Percentiles rank a stretch among this genome's conserved stretches.
Evolutionary conservation across 2,797 vertebrate genomes (phyloP).

Genomic region (Luscinia megarhynchos): DNA sequence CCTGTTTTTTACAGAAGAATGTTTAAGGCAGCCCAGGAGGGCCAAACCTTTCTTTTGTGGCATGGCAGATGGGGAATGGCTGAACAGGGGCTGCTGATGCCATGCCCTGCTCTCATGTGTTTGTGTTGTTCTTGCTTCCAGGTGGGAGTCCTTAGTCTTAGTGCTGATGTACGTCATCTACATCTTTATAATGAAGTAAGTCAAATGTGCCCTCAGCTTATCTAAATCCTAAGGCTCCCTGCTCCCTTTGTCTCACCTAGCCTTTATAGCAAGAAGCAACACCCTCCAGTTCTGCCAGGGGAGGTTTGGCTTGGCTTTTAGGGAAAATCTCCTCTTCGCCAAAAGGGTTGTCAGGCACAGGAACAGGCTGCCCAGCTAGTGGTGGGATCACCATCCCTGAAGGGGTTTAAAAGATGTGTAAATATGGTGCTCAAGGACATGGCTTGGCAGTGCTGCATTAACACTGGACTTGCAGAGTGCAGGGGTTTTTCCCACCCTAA

Average conservation of each 20-base stretch:
- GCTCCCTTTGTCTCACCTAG: background rate
- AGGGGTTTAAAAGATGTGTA: background rate
- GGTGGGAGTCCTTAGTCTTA: constrained; percentile 94
- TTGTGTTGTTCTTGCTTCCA: constrained; percentile 66
- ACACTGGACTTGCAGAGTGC: background rate
- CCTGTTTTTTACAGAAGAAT: background rate
- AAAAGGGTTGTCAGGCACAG: background rate
- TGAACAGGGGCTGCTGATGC: background rate
- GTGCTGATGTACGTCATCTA: constrained; percentile 93
- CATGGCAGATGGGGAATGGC: rapidly evolving
- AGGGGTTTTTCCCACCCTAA: background rate
- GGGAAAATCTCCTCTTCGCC: background rate
- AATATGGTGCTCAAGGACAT: background rate
- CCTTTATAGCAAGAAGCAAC: background rate
- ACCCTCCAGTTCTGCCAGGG: background rate
- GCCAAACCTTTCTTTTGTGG: background rate
- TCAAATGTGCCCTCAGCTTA: background rate
- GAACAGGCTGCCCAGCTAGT: background rate
- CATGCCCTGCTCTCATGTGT: background rate
- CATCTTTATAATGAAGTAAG: constrained; percentile 99
- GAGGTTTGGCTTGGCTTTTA: background rate
- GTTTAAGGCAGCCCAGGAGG: background rate
- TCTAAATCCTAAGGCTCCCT: background rate
- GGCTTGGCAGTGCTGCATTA: background rate
- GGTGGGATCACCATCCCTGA: background rate